Evolutionary conservation across 1,140 invertebrate genomes (phyloP).

Genomic region (Drosophila simulans): DNA sequence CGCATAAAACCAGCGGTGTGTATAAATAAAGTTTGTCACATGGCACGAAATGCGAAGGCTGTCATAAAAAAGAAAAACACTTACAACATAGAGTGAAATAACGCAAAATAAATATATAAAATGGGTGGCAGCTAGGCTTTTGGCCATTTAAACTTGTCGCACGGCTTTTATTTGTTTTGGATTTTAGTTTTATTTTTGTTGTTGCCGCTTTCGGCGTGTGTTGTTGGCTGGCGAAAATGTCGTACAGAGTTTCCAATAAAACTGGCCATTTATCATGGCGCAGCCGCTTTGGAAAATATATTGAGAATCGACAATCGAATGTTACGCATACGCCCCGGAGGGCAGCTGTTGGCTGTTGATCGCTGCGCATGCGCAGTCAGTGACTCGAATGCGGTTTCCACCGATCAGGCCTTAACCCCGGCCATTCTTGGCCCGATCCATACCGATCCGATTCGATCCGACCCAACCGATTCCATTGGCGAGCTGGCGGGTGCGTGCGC

Average conservation of each 20-base stretch:
- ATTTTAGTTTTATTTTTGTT: conserved; percentile 27
- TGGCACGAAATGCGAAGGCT: conserved; percentile 47
- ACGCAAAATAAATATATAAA: conserved; percentile 46
- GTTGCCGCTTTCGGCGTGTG: not conserved
- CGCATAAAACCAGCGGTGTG: conserved; percentile 55
- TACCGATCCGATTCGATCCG: conserved; percentile 1
- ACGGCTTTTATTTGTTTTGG: conserved; percentile 52
- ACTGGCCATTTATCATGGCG: conserved; percentile 77
- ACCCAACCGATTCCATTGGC: conserved; percentile 4
- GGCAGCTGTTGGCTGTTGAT: conserved; percentile 46
- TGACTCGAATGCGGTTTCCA: conserved; percentile 51
- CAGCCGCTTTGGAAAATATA: conserved; percentile 23
- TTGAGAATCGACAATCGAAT: conserved; percentile 59
- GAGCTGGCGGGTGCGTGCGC: conserved; percentile 12
- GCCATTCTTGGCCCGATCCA: conserved; percentile 45
- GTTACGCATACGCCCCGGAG: conserved; percentile 80
- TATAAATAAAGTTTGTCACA: conserved; percentile 67
- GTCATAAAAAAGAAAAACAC: conserved; percentile 49
- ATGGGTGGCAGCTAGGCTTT: conserved; percentile 69
- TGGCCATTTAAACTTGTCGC: conserved; percentile 74
- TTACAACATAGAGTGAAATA: conserved; percentile 10
- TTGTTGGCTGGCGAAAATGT: conserved; percentile 71
- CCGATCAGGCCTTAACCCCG: conserved; percentile 69
- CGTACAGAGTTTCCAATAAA: conserved; percentile 80
- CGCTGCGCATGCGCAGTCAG: conserved; percentile 47